Base-by-base conservation (phyloP, 1,140 invertebrate species). In the Drosophila pectinifera region DNA sequence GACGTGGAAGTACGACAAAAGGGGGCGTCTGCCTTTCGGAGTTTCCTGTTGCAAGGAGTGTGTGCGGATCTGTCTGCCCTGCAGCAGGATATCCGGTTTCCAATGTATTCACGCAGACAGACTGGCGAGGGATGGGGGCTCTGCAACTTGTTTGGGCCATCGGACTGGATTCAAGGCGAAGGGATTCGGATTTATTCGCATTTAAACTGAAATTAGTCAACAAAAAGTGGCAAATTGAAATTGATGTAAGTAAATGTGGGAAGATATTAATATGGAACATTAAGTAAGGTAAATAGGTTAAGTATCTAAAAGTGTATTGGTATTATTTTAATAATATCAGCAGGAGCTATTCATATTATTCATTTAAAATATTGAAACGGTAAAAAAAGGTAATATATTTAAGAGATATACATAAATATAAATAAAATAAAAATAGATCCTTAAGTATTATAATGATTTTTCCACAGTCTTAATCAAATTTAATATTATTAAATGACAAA, bases 1-100 rank as follows among this genome's bases (percentile, higher is more conserved):
- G 41, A 43, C n/a, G 22, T 31, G 58, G 28, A 65, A 28, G 26
- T 22, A 34, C 26, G 45, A 48, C 46, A 42, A 38, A 43, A 54
- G 53, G 68, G 54, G 55, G 36, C 31, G 42, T 36, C 36, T 41
- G 31, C 24, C 45, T 20, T 31, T 39, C 31, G 31, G 46, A 79
- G 70, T 59, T 65, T 72, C 72, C 26, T 24, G 62, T 36, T 85
- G 80, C 81, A 85, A 41, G 59, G 56, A 41, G 56, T 53, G 38
- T 42, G 36, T 48, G 49, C 59, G 28, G 53, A 36, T 48, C 42
- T 72, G 82, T 88, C 82, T 86, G 83, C 73, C 62, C 38, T 73
- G 83, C 76, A 89, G 76, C 84, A 80, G 83, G 84, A 88, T 89
- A 84, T 89, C 83, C 83, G 83, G 73, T 89, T 83, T 68, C 73